These are phyloP conservation scores for Carcharodon carcharias DNA, from an alignment of 2,797 vertebrate species.

Conservation along the genomic window DNA sequence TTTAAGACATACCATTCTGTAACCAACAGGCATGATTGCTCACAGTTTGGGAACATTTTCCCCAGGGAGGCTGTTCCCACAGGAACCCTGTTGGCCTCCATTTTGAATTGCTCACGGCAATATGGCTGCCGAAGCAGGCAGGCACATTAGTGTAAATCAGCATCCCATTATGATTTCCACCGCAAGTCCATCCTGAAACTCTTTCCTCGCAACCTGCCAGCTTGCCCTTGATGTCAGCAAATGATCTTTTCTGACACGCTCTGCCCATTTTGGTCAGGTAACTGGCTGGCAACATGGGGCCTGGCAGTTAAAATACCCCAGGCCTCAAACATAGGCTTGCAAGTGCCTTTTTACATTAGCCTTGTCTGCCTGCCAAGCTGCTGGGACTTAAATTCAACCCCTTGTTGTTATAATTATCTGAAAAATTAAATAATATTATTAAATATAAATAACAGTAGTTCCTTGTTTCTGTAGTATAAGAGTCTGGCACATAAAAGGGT, in stretches of 20 bases:
- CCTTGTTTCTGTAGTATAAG: too few relatives aligned
- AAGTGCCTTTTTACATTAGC: neutral
- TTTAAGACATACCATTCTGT: too few relatives aligned
- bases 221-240: neutral
- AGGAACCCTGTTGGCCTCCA: neutral
- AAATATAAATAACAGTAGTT: too few relatives aligned
- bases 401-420: neutral
- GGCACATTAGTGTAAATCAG: neutral
- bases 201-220: neutral
- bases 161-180: neutral
- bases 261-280: neutral
- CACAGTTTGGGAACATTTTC: neutral
- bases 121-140: neutral
- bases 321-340: neutral
- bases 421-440: neutral
- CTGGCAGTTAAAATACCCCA: neutral
- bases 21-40: neutral
- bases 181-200: neutral
- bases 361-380: neutral
- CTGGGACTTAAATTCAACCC: neutral
- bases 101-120: neutral
- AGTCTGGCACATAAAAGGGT: too few relatives aligned
- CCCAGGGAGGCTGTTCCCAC: too few relatives aligned
- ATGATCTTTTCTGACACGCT: neutral
- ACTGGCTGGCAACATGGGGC: too few relatives aligned